Percentiles rank a stretch among this genome's conserved stretches.
phyloP scores from a whole-genome alignment of 2,888 invertebrate genomes.

The Drosophila multiciliata region DNA sequence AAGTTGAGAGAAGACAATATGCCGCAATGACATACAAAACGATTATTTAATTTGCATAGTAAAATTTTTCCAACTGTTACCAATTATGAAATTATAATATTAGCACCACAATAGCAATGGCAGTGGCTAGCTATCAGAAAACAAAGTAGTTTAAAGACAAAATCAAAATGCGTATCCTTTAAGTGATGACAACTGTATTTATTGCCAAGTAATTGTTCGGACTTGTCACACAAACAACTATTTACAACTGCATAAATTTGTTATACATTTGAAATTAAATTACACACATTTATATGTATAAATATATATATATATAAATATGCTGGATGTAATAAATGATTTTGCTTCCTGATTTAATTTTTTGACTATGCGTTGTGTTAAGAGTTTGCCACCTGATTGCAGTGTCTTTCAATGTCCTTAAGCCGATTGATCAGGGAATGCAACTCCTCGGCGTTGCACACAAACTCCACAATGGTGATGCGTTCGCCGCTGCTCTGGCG shows the following conservation, averaged over 20 bases:
- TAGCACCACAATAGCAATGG: not conserved
- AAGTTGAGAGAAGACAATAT: constrained; percentile 14
- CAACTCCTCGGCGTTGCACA: constrained; percentile 84
- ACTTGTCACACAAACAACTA: constrained; percentile 38
- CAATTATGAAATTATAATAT: constrained; percentile 9
- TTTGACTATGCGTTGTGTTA: constrained; percentile 18
- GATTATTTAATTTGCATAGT: constrained; percentile 18
- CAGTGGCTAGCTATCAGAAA: constrained; percentile 60
- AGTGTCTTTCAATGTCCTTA: constrained; percentile 84
- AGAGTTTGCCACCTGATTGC: constrained; percentile 70
- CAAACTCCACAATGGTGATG: constrained; percentile 82
- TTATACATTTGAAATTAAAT: constrained; percentile 36
- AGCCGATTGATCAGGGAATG: constrained; percentile 84
- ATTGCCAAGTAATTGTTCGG: constrained; percentile 44
- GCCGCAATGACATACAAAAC: constrained; percentile 29
- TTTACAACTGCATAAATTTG: constrained; percentile 43
- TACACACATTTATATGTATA: constrained; percentile 17
- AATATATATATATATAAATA: constrained; percentile 5
- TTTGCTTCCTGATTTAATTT: not conserved
- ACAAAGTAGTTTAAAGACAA: constrained; percentile 12
- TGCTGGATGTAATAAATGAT: not conserved
- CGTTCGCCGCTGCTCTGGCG: constrained; percentile 82
- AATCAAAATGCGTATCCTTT: constrained; percentile 23
- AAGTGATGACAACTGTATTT: constrained; percentile 55
- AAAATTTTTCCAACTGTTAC: constrained; percentile 25